Evolutionary conservation across 2,113 vertebrate species (phyloP).

Genomic region (Sinocyclocheilus grahami): DNA sequence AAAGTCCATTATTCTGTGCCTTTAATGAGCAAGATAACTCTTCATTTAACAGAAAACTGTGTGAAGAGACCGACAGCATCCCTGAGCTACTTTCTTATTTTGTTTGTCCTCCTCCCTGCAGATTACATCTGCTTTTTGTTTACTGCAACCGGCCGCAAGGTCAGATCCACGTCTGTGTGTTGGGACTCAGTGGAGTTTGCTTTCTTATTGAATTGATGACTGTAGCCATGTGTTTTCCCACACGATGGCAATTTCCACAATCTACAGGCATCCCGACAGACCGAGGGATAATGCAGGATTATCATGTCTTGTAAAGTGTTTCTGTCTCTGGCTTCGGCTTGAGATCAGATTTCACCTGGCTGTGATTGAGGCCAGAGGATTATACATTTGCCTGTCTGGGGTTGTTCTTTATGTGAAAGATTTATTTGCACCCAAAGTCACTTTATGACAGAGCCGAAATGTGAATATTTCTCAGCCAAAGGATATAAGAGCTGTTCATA

Average conservation of each 20-base stretch:
- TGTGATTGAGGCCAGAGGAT: not conserved
- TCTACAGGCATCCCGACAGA: not conserved
- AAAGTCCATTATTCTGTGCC: not conserved
- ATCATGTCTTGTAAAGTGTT: constrained; percentile 24
- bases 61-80: not conserved
- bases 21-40: constrained; percentile 18
- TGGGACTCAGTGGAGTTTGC: constrained; percentile 12
- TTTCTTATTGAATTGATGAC: constrained; percentile 24
- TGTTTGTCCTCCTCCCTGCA: not conserved
- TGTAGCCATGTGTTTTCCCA: not conserved
- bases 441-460: not conserved
- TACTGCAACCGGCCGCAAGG: not conserved
- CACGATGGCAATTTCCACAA: constrained; percentile 15
- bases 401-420: constrained; percentile 9
- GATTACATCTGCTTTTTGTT: constrained; percentile 19
- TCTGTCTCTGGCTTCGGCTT: not conserved
- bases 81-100: constrained; percentile 8
- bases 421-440: constrained; percentile 5
- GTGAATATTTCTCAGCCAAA: not conserved
- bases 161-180: not conserved
- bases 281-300: constrained; percentile 9
- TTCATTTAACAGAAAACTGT: not conserved
- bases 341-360: constrained; percentile 2
- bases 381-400: not conserved
- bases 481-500: not conserved